Conservation (phyloP, 1,140 invertebrate species). For the Macrobrachium nipponense region DNA sequence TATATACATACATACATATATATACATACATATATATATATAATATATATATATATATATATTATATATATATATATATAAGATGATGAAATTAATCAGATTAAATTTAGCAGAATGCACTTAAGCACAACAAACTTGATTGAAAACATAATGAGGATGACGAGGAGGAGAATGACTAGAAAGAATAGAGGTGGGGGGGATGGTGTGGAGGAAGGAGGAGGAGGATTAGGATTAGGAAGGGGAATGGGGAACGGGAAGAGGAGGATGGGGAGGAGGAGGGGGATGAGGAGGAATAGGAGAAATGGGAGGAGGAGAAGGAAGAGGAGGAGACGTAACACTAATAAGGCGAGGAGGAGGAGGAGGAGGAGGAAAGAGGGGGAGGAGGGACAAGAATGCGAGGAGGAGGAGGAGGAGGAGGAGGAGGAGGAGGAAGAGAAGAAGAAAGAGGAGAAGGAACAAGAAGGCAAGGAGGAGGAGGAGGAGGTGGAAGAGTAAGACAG, state of each 20-base stretch:
- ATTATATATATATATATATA: no score
- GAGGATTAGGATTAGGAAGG: no score
- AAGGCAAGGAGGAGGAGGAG: background rate
- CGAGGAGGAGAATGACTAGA: background rate
- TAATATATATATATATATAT: no score
- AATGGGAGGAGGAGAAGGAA: background rate
- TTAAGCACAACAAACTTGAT: no score
- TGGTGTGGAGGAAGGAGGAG: background rate
- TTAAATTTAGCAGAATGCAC: no score
- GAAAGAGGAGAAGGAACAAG: background rate
- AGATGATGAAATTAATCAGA: no score
- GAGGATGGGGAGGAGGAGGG: background rate
- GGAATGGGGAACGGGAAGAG: no score
- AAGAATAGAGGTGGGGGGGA: background rate
- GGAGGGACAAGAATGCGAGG: background rate
- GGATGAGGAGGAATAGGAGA: background rate
- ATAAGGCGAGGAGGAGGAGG: background rate
- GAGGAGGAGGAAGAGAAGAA: background rate
- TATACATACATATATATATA: no score
- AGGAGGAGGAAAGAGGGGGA: background rate
- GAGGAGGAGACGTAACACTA: no score
- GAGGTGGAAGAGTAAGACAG: background rate
- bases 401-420: background rate
- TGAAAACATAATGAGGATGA: background rate
- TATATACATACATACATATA: no score